These are phyloP conservation scores for Helicoverpa armigera DNA, from an alignment of 1,140 invertebrate species.

Conservation along the genomic window DNA sequence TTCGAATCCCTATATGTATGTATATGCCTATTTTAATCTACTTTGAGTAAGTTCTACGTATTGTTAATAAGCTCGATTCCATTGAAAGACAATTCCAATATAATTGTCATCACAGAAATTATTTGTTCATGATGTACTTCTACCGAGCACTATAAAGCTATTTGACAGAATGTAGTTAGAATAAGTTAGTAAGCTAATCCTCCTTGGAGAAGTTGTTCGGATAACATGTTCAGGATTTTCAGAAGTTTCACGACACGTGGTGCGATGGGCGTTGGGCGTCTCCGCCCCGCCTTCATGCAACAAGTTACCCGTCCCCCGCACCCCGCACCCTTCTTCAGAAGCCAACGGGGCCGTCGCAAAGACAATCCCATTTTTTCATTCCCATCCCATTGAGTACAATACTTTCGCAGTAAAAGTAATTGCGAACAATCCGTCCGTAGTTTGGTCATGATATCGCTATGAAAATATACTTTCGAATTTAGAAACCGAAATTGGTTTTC, in stretches of 20 bases:
- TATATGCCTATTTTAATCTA: too few relatives aligned
- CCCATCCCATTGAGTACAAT: constrained; percentile 41
- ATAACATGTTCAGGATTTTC: constrained; percentile 20
- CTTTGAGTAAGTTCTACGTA: too few relatives aligned
- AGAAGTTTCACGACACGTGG: constrained; percentile 59
- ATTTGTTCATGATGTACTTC: too few relatives aligned
- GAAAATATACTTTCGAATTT: constrained; percentile 30
- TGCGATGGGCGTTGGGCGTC: constrained; percentile 72
- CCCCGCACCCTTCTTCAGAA: constrained; percentile 40
- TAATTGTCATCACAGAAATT: too few relatives aligned
- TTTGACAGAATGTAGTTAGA: too few relatives aligned
- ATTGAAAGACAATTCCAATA: too few relatives aligned
- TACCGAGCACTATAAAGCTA: too few relatives aligned
- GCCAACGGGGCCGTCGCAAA: constrained; percentile 47
- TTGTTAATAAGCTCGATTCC: too few relatives aligned
- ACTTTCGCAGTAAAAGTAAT: constrained; percentile 36
- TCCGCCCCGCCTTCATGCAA: constrained; percentile 78
- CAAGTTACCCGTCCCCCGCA: constrained; percentile 64
- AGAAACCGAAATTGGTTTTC: not conserved
- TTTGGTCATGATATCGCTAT: constrained; percentile 8
- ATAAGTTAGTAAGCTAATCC: not conserved
- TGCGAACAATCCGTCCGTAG: constrained; percentile 27
- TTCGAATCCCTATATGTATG: too few relatives aligned
- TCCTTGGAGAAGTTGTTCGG: not conserved
- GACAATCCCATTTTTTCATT: constrained; percentile 45